phyloP scores from a whole-genome alignment of 2,113 vertebrate species.

The Coptodon bakossiorum region DNA sequence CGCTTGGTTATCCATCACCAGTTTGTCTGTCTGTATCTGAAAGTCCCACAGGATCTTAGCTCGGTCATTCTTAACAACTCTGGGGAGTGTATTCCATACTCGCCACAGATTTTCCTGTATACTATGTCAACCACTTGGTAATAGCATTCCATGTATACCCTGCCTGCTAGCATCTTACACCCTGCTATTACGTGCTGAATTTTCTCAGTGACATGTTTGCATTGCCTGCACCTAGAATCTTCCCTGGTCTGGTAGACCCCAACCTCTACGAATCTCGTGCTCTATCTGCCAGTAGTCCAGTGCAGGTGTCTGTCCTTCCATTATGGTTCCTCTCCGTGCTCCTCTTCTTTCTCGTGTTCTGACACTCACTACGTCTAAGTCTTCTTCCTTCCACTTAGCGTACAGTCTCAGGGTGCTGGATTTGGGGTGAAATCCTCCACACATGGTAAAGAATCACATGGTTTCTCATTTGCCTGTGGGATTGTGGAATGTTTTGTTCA shows the following conservation, averaged over 20 bases:
- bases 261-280: background rate
- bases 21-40: background rate
- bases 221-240: background rate
- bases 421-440: background rate
- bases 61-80: background rate
- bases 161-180: background rate
- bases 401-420: background rate
- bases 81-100: background rate
- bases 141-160: background rate
- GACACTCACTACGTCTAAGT: background rate
- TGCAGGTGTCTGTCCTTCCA: background rate
- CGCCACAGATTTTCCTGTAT: background rate
- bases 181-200: background rate
- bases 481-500: background rate
- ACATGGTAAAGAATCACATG: background rate
- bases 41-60: background rate
- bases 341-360: background rate
- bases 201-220: background rate
- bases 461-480: background rate
- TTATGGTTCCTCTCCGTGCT: background rate
- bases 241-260: background rate
- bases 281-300: background rate
- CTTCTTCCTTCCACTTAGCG: background rate
- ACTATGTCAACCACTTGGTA: background rate
- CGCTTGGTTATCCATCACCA: background rate